These are phyloP conservation scores for Wasmannia auropunctata DNA, from an alignment of 1,140 invertebrate genomes.

Conservation along the genomic window DNA sequence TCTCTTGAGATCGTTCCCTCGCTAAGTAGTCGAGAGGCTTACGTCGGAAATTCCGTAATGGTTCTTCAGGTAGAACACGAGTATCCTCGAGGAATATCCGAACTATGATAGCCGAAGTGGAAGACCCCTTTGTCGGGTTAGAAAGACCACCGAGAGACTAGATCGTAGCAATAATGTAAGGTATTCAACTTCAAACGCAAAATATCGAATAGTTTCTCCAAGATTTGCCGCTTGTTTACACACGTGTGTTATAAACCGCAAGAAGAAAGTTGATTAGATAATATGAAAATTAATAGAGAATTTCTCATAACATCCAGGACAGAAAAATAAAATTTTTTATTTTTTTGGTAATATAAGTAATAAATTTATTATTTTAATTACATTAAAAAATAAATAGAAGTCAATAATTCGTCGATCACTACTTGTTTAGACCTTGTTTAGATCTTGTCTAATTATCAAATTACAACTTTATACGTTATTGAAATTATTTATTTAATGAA, in stretches of 20 bases:
- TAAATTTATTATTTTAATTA: neutral
- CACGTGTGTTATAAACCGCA: neutral
- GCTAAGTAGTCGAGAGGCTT: slow-evolving; percentile 56
- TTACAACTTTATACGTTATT: neutral
- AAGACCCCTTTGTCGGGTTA: slow-evolving; percentile 14
- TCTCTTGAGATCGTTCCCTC: slow-evolving; percentile 29
- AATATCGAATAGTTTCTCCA: slow-evolving; percentile 1
- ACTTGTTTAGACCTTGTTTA: neutral
- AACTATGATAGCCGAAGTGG: slow-evolving; percentile 52
- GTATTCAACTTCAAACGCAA: neutral
- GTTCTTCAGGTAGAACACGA: slow-evolving; percentile 48
- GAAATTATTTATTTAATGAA: neutral
- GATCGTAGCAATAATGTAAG: slow-evolving; percentile 10
- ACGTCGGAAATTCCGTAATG: slow-evolving; percentile 47
- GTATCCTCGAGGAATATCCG: slow-evolving; percentile 47
- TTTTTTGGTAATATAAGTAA: too few relatives aligned
- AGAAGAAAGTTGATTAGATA: neutral
- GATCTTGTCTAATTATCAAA: neutral
- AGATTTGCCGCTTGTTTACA: neutral
- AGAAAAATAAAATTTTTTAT: neutral
- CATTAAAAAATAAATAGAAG: neutral
- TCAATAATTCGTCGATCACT: neutral
- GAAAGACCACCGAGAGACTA: slow-evolving; percentile 6
- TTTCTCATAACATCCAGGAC: neutral
- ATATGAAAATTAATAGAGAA: neutral